Conservation (phyloP, 2,797 vertebrate species). For the Poeciliopsis presidionis region DNA sequence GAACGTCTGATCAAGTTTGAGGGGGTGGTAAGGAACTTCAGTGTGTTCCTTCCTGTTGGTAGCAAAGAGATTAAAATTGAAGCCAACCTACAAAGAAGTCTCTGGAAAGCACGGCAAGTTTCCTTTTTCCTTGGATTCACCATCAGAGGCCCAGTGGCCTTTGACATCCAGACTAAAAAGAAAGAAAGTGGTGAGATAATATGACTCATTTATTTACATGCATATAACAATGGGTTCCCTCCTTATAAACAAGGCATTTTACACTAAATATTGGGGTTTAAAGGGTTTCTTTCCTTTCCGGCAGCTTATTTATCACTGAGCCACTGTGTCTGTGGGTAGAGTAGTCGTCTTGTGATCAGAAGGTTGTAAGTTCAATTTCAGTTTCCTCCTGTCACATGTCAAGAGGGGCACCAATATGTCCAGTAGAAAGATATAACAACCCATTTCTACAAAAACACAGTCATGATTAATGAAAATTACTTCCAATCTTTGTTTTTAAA, state of each 20-base stretch:
- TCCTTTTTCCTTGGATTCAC: conserved; percentile 51
- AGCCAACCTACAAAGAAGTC: background rate
- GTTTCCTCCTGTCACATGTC: no score
- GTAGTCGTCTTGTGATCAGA: no score
- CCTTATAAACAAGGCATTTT: background rate
- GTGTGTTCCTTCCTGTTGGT: background rate
- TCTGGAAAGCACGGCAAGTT: background rate
- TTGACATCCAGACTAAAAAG: conserved; percentile 16
- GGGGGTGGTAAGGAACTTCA: conserved; percentile 22
- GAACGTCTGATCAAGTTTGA: conserved; percentile 2
- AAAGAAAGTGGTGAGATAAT: background rate
- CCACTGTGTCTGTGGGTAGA: no score
- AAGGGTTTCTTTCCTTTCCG: no score
- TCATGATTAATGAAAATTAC: background rate
- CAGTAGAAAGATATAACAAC: background rate
- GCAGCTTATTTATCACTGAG: no score
- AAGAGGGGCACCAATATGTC: no score
- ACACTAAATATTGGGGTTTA: background rate
- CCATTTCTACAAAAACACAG: background rate
- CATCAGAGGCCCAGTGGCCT: conserved; percentile 52
- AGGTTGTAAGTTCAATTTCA: no score
- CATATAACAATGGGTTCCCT: background rate
- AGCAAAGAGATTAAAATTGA: background rate
- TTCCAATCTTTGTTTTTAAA: background rate
- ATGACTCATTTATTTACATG: background rate